These are phyloP conservation scores for Eupeodes corollae DNA, from an alignment of 1,140 invertebrate genomes.

Conservation along the genomic window DNA sequence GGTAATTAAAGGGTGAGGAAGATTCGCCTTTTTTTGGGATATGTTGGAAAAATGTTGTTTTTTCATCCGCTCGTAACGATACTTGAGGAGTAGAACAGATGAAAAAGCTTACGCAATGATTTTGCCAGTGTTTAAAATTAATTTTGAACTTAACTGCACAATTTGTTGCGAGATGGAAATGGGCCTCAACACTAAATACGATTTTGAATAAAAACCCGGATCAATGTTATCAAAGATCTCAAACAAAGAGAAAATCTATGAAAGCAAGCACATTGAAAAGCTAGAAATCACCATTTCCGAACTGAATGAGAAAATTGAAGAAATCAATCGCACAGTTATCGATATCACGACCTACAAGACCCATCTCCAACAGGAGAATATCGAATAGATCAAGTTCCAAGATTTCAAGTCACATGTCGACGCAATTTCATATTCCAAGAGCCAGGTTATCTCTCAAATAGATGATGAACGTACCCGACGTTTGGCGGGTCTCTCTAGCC, in stretches of 20 bases:
- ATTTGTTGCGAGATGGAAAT: no score
- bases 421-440: slow-evolving; percentile 79
- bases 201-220: no score
- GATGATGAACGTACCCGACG: slow-evolving; percentile 87
- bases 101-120: no score
- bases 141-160: no score
- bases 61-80: no score
- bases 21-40: no score
- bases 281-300: slow-evolving; percentile 82
- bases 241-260: slow-evolving; percentile 81
- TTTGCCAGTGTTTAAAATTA: no score
- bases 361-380: slow-evolving; percentile 80
- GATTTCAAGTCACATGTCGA: slow-evolving; percentile 88
- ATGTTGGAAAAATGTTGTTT: no score
- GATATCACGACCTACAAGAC: slow-evolving; percentile 88
- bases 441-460: slow-evolving; percentile 75
- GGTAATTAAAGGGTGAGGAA: no score
- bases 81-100: no score
- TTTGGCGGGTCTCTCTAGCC: slow-evolving; percentile 78
- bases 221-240: slow-evolving; percentile 81
- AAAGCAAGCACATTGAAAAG: slow-evolving; percentile 79
- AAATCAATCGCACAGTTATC: slow-evolving; percentile 85
- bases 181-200: no score
- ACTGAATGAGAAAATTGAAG: slow-evolving; percentile 86
- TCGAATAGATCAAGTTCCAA: slow-evolving; percentile 86